Evolutionary conservation across 2,888 invertebrate species (phyloP), one percentile per base, ranked within the genome.

Genomic region (Pelosia muscerda): DNA sequence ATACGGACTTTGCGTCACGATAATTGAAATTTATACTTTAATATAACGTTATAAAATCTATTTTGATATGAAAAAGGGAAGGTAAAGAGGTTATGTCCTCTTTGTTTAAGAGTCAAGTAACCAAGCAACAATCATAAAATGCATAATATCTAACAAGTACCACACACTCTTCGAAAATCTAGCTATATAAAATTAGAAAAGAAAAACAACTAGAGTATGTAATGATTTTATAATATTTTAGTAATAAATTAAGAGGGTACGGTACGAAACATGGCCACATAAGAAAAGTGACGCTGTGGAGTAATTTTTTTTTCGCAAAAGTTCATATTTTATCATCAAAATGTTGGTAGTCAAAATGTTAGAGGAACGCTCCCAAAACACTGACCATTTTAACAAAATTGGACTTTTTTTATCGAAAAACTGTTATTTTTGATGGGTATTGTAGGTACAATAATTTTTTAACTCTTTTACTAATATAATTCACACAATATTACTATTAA

Each of bases 191-290:
- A 70, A 81, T 65, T 72, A 74, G 68, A 76, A 78, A 49, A 59
- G 6, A 71, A 81, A 69, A 72, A 65, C 67, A 67, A 70, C 66
- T 75, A 72, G 66, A 75, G 38, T n/a, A n/a, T n/a, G n/a, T n/a
- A n/a, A n/a, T n/a, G n/a, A n/a, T n/a, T n/a, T n/a, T 67, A 74
- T 69, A 79, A 66, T 34, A 69, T 69, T 78, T 78, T 76, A 74
- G 69, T 76, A 72, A 76, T 79, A 81, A 79, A 74, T 81, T 71
- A 81, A 71, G 72, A 74, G 76, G 73, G 78, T 73, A 69, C 68
- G 65, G 9, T 76, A 61, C 62, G 67, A 72, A 62, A 74, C 64
- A 79, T 81, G 79, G 81, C 79, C 76, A 76, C 78, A 54, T 53
- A 57, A 34, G 13, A 65, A 59, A 31, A 22, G 10, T 22, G 57